Base-by-base conservation (phyloP, 2,888 invertebrate species). In the Nymphalis polychloros region DNA sequence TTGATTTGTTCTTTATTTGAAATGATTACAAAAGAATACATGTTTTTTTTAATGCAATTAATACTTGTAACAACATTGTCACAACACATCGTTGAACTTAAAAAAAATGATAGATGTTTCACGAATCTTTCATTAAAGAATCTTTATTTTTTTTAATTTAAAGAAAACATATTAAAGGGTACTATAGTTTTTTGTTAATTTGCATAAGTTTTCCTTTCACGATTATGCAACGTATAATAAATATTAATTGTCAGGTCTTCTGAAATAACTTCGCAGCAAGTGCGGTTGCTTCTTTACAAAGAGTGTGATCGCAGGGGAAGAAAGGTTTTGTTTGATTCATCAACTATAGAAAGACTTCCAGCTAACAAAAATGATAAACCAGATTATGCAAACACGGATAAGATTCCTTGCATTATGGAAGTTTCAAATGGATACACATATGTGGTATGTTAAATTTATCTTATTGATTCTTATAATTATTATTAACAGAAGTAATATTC, bases 251-350 rank as follows among this genome's bases (percentile, higher is more conserved):
- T 76, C 67, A 48, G 93, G 81, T 88, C 93, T 75, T 93, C 94
- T 85, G 94, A 94, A 78, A 95, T 96, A 89, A 94, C 94, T 79
- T 93, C 93, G 75, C 94, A 95, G 84, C 96, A 96, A 93, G 95
- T 98, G 71, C 94, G 97, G 77, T 93, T 98, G 79, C 93, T 98
- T 81, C 93, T 98, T 74, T 97, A 96, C 89, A 95, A 95, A 82
- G 98, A 98, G 92, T 97, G 97, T 85, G 97, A 97, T 83, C 95
- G 95, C 87, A 93, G 95, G 71, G 97, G 97, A 35, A 93, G 97
- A 71, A 95, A 95, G 78, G 90, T 98, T 49, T 92, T 98, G 64
- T 98, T 97, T 84, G 98, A 98, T 87, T 97, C 97, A 0, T 93
- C 94, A 74, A 94, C 95, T 19, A 90, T 95, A 78, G 93, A 95